Base-by-base conservation (phyloP, 2,113 vertebrate species). In the Microtus ochrogaster region DNA sequence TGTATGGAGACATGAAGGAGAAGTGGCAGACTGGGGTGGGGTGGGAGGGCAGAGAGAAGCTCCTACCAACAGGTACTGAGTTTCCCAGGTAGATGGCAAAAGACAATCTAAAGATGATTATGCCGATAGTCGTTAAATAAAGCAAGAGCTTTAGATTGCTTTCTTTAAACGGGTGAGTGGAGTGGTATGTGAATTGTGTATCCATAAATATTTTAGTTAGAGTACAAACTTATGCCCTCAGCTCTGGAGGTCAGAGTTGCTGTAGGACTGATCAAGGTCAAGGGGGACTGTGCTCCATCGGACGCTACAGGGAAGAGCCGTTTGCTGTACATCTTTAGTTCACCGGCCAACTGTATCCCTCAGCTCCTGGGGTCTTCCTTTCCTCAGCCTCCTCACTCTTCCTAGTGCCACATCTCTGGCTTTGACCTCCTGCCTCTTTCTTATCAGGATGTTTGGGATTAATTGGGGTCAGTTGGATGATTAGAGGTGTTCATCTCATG, bases 301-400 rank as follows among this genome's bases (percentile, higher is more conserved):
- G 33, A 74, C 3, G 44, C 58, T 44, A 7, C 2, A 5, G 5
- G 4, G 26, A 86, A 3, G 58, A 19, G 22, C 24, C 3, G 0
- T 7, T 22, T 17, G 7, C 28, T 41, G 3, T 1, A 24, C 1
- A 9, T 81, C 73, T 55, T 17, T 24, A 24, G 66, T 30, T 76
- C 55, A 16, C 14, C 61, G 77, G n/a, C n/a, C 44, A 11, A 9
- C 24, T 4, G 1, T 3, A 12, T n/a, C 10, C 58, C 33, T 41
- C 3, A 0, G 8, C 30, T 19, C 10, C 19, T 0, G 17, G 33
- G 33, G 14, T n/a, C 78, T 55, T 88, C 28, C 39, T 28, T 55
- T 21, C 44, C 5, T 49, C 12, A 4, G 0, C 30, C 13, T 3
- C 2, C 36, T 33, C 1, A 6, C 33, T 17, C 19, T 66, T n/a